phyloP scores from a whole-genome alignment of 2,888 invertebrate genomes.

The Ormyrus pomaceus region DNA sequence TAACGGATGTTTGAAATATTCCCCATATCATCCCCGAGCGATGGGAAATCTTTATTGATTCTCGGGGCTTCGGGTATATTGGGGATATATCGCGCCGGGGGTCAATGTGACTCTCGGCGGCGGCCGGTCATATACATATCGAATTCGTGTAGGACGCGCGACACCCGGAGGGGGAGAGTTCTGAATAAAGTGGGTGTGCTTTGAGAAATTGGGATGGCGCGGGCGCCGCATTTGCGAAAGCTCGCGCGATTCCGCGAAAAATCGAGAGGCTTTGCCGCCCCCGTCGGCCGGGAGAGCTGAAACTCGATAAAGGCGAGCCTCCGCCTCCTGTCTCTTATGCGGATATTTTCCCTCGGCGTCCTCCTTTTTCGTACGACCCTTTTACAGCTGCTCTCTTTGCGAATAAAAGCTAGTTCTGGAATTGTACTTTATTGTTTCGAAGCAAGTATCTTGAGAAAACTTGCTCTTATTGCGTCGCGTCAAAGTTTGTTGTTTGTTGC shows the following conservation, averaged over 20 bases:
- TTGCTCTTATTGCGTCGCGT: too few species aligned
- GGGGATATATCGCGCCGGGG: conserved; percentile 62
- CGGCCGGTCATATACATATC: conserved; percentile 30
- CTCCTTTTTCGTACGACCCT: not conserved
- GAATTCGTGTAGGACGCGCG: conserved; percentile 34
- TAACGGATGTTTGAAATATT: conserved; percentile 71
- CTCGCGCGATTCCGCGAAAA: conserved; percentile 42
- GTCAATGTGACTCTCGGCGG: conserved; percentile 68
- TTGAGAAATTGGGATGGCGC: conserved; percentile 50
- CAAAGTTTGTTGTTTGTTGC: too few species aligned
- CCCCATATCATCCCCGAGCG: conserved; percentile 59
- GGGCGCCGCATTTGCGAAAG: conserved; percentile 39
- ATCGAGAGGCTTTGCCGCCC: conserved; percentile 47
- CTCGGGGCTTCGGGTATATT: conserved; percentile 62
- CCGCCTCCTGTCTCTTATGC: not conserved
- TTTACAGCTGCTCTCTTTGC: too few species aligned
- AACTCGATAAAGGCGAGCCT: conserved; percentile 36
- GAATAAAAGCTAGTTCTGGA: too few species aligned
- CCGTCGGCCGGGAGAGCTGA: not conserved
- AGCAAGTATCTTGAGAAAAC: too few species aligned
- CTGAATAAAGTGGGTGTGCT: conserved; percentile 25
- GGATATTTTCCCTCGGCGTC: conserved; percentile 1
- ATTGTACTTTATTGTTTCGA: too few species aligned
- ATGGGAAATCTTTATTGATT: conserved; percentile 74
- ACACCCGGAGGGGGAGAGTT: not conserved